Evolutionary conservation across 2,797 vertebrate genomes (phyloP).

Genomic region (Fundulus diaphanus): DNA sequence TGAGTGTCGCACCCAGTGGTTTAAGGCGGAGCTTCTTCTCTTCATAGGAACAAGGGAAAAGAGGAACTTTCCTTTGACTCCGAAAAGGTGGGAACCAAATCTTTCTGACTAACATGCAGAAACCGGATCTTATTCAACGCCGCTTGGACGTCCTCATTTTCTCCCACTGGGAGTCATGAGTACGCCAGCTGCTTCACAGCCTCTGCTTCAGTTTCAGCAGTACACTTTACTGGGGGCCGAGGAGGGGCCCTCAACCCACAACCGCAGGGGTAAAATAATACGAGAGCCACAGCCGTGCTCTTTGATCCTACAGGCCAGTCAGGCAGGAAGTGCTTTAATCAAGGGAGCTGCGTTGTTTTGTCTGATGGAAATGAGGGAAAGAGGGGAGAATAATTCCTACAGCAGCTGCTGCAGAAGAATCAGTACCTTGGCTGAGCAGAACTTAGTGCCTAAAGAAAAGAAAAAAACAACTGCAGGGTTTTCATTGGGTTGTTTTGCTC

Average conservation of each 20-base stretch:
- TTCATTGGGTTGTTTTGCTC: neutral
- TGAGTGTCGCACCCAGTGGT: neutral
- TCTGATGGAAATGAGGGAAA: constrained; percentile 53
- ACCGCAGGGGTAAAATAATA: constrained; percentile 51
- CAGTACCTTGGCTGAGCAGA: neutral
- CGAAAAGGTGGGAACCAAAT: neutral
- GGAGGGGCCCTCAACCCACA: constrained; percentile 32
- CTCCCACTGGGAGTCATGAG: constrained; percentile 16
- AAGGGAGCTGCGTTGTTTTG: constrained; percentile 68
- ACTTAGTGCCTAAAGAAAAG: neutral
- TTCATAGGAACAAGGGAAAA: neutral
- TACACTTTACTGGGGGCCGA: constrained; percentile 28
- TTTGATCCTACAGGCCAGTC: constrained; percentile 60
- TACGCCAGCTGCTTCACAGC: constrained; percentile 10
- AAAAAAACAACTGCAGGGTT: neutral
- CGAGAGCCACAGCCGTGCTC: constrained; percentile 10
- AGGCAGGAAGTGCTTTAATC: constrained; percentile 83
- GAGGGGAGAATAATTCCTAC: constrained; percentile 53
- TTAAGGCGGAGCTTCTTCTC: neutral
- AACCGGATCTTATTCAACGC: neutral
- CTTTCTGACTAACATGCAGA: neutral
- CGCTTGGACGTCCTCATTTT: neutral
- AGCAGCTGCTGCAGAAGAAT: constrained; percentile 67
- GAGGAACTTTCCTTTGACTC: neutral
- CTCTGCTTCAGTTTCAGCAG: constrained; percentile 40